Conservation (phyloP, 1,140 invertebrate genomes). For the Gerris buenoi region DNA sequence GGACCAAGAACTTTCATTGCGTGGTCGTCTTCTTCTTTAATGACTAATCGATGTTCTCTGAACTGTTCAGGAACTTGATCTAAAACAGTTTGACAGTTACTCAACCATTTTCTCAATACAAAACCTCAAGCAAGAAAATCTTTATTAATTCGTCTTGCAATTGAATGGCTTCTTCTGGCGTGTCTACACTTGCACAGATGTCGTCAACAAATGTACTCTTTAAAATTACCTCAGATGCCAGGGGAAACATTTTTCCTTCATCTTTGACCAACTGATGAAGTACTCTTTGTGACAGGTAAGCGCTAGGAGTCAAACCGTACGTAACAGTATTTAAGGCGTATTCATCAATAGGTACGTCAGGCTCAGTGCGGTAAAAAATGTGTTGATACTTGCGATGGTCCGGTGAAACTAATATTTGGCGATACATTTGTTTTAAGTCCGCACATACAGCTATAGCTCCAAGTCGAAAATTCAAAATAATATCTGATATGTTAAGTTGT, state of each 20-base stretch:
- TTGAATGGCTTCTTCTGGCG: conserved; percentile 15
- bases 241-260: not conserved
- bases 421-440: not conserved
- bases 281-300: not conserved
- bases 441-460: not conserved
- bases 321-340: not conserved
- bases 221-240: not conserved
- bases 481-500: not conserved
- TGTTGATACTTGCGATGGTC: not conserved
- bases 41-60: not conserved
- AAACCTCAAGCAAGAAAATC: conserved; percentile 15
- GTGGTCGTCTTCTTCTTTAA: not conserved
- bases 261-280: not conserved
- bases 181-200: conserved; percentile 25
- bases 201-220: conserved; percentile 33
- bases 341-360: not conserved
- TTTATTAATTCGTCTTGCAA: conserved; percentile 13
- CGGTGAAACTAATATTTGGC: not conserved
- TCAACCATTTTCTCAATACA: conserved; percentile 17
- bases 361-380: not conserved
- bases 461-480: not conserved
- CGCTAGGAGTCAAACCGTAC: not conserved
- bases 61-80: not conserved
- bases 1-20: not conserved
- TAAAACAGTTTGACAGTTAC: conserved; percentile 6